A percentile compares a stretch with the other conserved stretches of the same genome.
These are phyloP conservation scores for Parus major DNA, from an alignment of 2,113 vertebrate genomes.

Conservation along the genomic window DNA sequence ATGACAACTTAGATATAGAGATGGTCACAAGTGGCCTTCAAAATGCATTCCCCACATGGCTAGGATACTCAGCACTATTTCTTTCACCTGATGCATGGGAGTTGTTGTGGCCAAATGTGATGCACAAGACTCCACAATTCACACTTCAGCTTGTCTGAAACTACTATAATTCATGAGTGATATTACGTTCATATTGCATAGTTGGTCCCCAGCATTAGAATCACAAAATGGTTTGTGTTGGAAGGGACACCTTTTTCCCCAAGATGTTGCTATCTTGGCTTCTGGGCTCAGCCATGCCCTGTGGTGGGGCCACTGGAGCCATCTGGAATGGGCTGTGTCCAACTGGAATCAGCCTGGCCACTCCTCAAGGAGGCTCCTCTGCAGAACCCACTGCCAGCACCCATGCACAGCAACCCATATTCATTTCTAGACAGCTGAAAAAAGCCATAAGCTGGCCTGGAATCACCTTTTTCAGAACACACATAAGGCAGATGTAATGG, in stretches of 20 bases:
- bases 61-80: not conserved
- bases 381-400: fast-evolving
- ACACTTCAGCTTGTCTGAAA: not conserved
- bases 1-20: not conserved
- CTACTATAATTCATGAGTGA: not conserved
- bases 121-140: not conserved
- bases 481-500: not conserved
- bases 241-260: not conserved
- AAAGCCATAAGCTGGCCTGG: not conserved
- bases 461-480: not conserved
- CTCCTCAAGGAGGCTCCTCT: not conserved
- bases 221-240: not conserved
- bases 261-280: not conserved
- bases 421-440: not conserved
- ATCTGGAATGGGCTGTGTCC: not conserved
- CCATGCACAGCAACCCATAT: not conserved
- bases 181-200: not conserved
- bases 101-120: not conserved
- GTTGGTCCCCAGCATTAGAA: not conserved
- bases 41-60: not conserved
- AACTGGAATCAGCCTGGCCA: fast-evolving
- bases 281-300: not conserved
- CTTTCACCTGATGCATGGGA: not conserved
- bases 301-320: not conserved
- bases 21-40: not conserved